Evolutionary conservation across 2,888 invertebrate genomes (phyloP).

Genomic region (Tachina grossa): DNA sequence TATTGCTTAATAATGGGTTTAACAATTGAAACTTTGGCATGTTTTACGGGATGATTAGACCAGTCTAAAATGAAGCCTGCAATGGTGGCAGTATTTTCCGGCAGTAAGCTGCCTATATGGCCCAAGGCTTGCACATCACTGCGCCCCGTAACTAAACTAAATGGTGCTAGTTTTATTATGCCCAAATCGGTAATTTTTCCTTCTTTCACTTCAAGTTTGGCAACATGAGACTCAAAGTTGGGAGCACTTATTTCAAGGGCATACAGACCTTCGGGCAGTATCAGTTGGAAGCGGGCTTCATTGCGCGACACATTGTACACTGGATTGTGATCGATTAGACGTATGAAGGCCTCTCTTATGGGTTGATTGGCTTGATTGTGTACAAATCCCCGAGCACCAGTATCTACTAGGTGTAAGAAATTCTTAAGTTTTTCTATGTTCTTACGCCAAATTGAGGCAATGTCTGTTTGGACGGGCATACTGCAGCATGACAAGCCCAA

Average conservation of each 20-base stretch:
- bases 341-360: constrained; percentile 88
- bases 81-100: constrained; percentile 71
- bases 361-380: constrained; percentile 86
- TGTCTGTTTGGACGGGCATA: constrained; percentile 87
- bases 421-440: constrained; percentile 86
- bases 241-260: constrained; percentile 85
- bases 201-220: constrained; percentile 79
- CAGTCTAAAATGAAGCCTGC: constrained; percentile 85
- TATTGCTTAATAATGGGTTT: constrained; percentile 81
- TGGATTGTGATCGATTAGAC: constrained; percentile 84
- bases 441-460: constrained; percentile 89
- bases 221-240: constrained; percentile 84
- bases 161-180: constrained; percentile 73
- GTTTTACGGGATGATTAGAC: constrained; percentile 85
- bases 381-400: constrained; percentile 89
- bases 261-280: constrained; percentile 88
- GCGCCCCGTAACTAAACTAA: constrained; percentile 74
- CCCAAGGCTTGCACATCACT: constrained; percentile 74
- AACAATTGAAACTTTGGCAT: constrained; percentile 83
- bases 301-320: constrained; percentile 87
- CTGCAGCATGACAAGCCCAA: constrained; percentile 92
- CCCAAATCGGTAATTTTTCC: constrained; percentile 76
- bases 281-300: constrained; percentile 88
- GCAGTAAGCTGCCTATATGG: constrained; percentile 44
- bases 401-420: constrained; percentile 85